Evolutionary conservation across 2,888 invertebrate species (phyloP), one percentile per base, ranked within the genome.

Genomic region (Drymonia ruficornis): DNA sequence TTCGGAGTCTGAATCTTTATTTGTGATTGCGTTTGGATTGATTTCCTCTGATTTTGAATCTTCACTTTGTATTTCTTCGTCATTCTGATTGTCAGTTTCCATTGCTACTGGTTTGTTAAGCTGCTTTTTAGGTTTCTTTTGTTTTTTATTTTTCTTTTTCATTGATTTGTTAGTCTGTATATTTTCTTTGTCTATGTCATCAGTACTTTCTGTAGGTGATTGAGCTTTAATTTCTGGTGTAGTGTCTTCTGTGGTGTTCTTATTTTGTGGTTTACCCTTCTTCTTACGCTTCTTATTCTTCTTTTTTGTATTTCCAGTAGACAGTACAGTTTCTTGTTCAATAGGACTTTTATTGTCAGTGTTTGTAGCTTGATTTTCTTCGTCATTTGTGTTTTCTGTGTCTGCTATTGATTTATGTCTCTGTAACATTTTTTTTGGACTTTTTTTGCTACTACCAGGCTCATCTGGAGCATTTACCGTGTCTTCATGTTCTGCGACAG

Each of bases 11-110:
- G 89, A 77, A 61, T 91, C 91, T 75, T 89, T 72, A 40, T 83
- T 76, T n/a, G 91, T 91, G 34, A 91, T 76, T 13, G 91, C 91
- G 66, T 91, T 91, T 3, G 90, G 89, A 63, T 91, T 91, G 0
- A 88, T 56, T 54, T 53, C 65, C 53, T 63, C 67, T 47, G 53
- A 59, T 68, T 65, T 58, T 61, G 19, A 49, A 1, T 23, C 29
- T n/a, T 52, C 52, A 36, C 43, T 36, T 3, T 52, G 52, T 49
- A 49, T 47, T 23, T 61, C 40, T 15, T 65, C 49, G 16, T 52
- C 44, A 15, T 65, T 52, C 34, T 53, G 7, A 7, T 63, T 42
- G 44, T 67, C 46, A 59, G 55, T 55, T 40, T 62, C 52, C 45
- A 45, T 57, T 7, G 16, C n/a, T 46, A 48, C 59, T 23, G 50